Base-by-base conservation (phyloP, 1,140 invertebrate genomes). In the Nylanderia fulva region DNA sequence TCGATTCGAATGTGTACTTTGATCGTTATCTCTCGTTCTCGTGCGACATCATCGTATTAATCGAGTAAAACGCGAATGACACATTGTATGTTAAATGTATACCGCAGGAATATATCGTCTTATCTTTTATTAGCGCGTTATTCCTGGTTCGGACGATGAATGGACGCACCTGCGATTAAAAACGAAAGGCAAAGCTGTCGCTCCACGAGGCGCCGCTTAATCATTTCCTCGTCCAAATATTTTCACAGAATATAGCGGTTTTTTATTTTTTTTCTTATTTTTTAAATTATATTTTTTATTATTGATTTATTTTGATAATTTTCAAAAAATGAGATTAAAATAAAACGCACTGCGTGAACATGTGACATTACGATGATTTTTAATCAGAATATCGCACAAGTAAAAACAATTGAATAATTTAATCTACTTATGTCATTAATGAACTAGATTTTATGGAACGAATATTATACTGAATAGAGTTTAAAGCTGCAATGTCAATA, bases 111-210 rank as follows among this genome's bases (percentile, higher is more conserved):
- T 45, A 58, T 21, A 18, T 33, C n/a, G 36, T 60, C 77, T 80
- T 77, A 77, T 66, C n/a, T 71, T 56, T 72, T 39, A 56, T 45
- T 71, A 48, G 52, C 36, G n/a, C 36, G 60, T 72, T 82, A 58
- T 82, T 82, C n/a, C 29, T 36, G 42, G 13, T 18, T 18, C 27
- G 24, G 39, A 7, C 33, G 15, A 69, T 80, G 64, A 80, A 58
- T 82, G 24, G 18, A 36, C 36, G 24, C 77, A 80, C 77, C 77
- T 80, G 77, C 64, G 77, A 82, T 72, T 60, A 72, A 72, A 82
- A 82, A 60, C n/a, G 27, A 72, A 72, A 82, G 52, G 18, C 48
- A 29, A 54, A 58, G 21, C 42, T 56, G 33, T 56, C 75, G 18
- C 56, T 18, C 24, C 24, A 71, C 56, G 21, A 45, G 48, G 48